Evolutionary conservation across 1,140 invertebrate genomes (phyloP).

Genomic region (Drosophila ambigua): DNA sequence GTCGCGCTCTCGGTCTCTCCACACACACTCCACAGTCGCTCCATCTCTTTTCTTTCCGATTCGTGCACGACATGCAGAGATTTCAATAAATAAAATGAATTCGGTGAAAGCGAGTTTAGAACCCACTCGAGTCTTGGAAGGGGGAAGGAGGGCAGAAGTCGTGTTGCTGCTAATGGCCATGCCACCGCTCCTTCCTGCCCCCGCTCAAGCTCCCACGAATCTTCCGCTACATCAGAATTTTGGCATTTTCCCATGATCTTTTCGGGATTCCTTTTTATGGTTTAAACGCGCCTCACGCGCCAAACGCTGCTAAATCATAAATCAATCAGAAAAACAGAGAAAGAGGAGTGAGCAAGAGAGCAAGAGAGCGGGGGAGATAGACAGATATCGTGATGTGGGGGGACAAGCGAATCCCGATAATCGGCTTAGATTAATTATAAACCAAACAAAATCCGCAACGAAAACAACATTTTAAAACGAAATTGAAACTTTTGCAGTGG

Average conservation of each 20-base stretch:
- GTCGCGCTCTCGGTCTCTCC: slow-evolving; percentile 17
- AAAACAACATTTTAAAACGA: slow-evolving; percentile 30
- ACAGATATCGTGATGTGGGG: neutral
- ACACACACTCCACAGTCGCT: slow-evolving; percentile 36
- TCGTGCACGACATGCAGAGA: slow-evolving; percentile 77
- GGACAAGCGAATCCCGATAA: neutral
- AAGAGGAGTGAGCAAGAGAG: neutral
- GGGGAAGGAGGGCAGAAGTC: slow-evolving; percentile 33
- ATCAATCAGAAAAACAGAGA: slow-evolving; percentile 31
- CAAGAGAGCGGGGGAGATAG: neutral
- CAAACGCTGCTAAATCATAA: slow-evolving; percentile 21
- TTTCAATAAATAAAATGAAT: slow-evolving; percentile 80
- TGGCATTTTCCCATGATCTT: slow-evolving; percentile 37
- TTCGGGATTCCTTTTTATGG: slow-evolving; percentile 16
- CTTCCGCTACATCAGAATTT: neutral
- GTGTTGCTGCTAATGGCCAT: slow-evolving; percentile 68
- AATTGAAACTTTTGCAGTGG: slow-evolving; percentile 24
- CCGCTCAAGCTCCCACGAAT: neutral
- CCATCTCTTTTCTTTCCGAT: slow-evolving; percentile 38
- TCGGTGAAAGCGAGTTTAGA: slow-evolving; percentile 73
- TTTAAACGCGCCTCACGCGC: slow-evolving; percentile 27
- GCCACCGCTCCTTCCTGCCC: neutral
- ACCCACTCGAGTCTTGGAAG: slow-evolving; percentile 16
- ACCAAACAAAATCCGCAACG: slow-evolving; percentile 10
- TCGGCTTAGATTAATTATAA: slow-evolving; percentile 25